Evolutionary conservation across 2,797 vertebrate species (phyloP).

Genomic region (Takifugu rubripes): DNA sequence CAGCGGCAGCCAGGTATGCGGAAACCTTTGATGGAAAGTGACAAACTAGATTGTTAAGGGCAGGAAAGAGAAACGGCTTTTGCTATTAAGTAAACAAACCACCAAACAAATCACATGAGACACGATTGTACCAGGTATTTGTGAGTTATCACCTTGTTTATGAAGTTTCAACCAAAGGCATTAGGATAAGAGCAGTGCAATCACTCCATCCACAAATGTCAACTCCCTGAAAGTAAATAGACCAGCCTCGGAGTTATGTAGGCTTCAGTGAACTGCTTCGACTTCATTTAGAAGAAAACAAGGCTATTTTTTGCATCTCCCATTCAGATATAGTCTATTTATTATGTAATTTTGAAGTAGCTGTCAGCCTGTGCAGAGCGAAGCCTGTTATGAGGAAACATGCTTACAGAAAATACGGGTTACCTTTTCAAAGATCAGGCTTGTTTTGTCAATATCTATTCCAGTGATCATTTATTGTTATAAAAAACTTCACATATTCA

Average conservation of each 20-base stretch:
- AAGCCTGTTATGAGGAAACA: slow-evolving; percentile 60
- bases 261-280: slow-evolving; percentile 4
- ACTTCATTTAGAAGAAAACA: slow-evolving; percentile 1
- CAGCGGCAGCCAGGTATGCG: too few species aligned
- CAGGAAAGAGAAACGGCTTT: neutral
- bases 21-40: too few species aligned
- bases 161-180: slow-evolving; percentile 4
- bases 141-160: neutral
- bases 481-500: neutral
- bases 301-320: neutral
- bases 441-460: slow-evolving; percentile 56
- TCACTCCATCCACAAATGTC: slow-evolving; percentile 12
- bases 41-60: slow-evolving; percentile 28
- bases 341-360: neutral
- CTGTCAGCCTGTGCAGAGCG: neutral
- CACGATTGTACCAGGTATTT: slow-evolving; percentile 8
- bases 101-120: slow-evolving; percentile 27
- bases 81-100: slow-evolving; percentile 24
- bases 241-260: slow-evolving; percentile 1
- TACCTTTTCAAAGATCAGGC: slow-evolving; percentile 49
- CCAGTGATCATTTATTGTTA: slow-evolving; percentile 9
- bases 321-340: slow-evolving; percentile 5
- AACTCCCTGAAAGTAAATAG: slow-evolving; percentile 19
- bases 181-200: slow-evolving; percentile 11
- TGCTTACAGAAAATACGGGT: slow-evolving; percentile 62